Conservation (phyloP, 1,140 invertebrate species). For the Ephestia elutella region DNA sequence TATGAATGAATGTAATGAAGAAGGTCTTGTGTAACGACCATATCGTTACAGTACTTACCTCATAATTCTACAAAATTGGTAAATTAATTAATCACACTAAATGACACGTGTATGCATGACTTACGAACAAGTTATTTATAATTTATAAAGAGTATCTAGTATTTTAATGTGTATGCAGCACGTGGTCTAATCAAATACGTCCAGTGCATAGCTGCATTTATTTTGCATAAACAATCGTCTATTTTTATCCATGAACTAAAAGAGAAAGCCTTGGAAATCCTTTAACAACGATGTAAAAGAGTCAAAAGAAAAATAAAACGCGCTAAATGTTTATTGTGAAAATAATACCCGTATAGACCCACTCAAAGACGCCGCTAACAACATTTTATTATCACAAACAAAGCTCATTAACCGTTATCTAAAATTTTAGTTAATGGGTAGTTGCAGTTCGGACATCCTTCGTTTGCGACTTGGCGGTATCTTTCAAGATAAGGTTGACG, state of each 20-base stretch:
- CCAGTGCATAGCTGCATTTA: background rate
- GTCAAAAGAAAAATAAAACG: no score
- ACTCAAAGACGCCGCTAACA: background rate
- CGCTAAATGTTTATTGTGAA: no score
- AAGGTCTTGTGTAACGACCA: no score
- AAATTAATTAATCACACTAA: no score
- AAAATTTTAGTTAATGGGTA: background rate
- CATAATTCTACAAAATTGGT: no score
- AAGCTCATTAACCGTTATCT: background rate
- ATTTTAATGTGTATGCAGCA: background rate
- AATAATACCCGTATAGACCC: background rate
- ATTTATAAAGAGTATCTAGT: background rate
- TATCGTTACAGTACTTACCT: no score
- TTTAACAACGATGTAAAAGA: no score
- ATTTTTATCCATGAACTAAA: background rate
- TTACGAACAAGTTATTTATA: no score
- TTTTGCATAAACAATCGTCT: background rate
- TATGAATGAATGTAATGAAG: no score
- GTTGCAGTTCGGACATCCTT: background rate
- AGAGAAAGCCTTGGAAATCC: background rate
- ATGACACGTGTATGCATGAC: no score
- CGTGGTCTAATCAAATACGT: background rate
- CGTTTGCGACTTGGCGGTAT: conserved; percentile 31
- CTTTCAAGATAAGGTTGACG: conserved; percentile 23
- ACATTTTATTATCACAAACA: conserved; percentile 7